Evolutionary conservation across 2,113 vertebrate species (phyloP), one percentile per base, ranked within the genome.

Genomic region (Anser cygnoides): DNA sequence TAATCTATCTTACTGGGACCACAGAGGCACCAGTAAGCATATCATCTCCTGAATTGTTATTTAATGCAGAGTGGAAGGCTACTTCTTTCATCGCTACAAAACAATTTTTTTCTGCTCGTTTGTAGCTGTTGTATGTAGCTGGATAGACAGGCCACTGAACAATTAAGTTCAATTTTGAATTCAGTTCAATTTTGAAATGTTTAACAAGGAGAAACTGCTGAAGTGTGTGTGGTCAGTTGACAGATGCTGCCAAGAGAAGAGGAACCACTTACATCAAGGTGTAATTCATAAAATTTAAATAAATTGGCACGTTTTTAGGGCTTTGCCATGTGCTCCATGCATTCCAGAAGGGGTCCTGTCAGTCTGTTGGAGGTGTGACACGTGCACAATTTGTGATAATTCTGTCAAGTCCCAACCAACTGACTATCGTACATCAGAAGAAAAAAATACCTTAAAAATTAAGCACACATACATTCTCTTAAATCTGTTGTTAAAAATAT

Each of bases 211-310:
- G 44, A 52, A 87, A 59, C 16, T 78, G 25, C 41, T 84, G 31
- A 81, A 89, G 21, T 67, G 29, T 66, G 22, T 67, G 41, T 67
- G 43, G 35, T 87, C 68, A 77, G 65, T 22, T 81, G 59, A 50
- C 31, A 86, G 80, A 66, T 66, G 63, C 58, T 9, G 1, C 28
- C 72, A 19, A 83, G 58, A 59, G 90, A 89, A 88, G 20, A 86
- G 13, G 46, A 92, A 29, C 7, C 41, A 31, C 66, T 90, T 92
- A 55, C 3, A 1, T 79, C 28, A 72, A 66, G 75, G 52, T 75
- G 35, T 55, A 94, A 92, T 93, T 93, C 43, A 79, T 50, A 90
- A 85, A 25, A 82, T 72, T 87, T 58, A 59, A 82, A 91, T 28
- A 89, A 91, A 87, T 46, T 31, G 37, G 44, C 65, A 23, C 18